Evolutionary conservation across 2,888 invertebrate species (phyloP), one percentile per base, ranked within the genome.

Genomic region (Diarsia dahlii): DNA sequence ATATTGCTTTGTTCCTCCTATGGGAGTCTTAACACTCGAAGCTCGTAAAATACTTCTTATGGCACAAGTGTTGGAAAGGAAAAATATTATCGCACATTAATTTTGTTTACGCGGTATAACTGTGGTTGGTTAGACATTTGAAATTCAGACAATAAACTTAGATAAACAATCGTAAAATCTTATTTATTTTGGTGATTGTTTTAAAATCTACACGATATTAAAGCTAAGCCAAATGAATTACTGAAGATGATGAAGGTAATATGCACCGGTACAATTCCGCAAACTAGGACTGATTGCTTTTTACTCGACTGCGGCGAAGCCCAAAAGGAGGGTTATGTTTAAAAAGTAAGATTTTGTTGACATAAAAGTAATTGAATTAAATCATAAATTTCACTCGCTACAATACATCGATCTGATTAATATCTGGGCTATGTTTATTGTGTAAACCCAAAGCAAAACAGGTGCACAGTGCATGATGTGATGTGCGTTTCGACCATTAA

Each of bases 1-100:
- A 95, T 94, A 94, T 91, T 92, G 93, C 92, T 95, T 95, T 95
- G 95, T 95, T 95, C 93, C 91, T 85, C 91, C 90, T 91, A 92
- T 87, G 91, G 71, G 15, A 69, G 91, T 86, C 84, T 83, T 83
- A 87, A 82, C 88, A 90, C 90, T 91, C 87, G 87, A 87, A 88
- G 90, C 89, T 91, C 92, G 91, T 92, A 92, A 93, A 93, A 87
- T 81, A 83, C 76, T 6, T 86, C 69, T 64, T 79, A 78, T 73
- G 82, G 84, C 78, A 58, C 83, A 89, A 87, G 80, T 71, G n/a
- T 39, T 72, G 74, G 23, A 72, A 84, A 80, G 58, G 63, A 1
- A 64, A 64, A 34, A 71, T 56, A 39, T 20, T n/a, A 69, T 63
- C 15, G 48, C 34, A 5, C 15, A 46, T 48, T 48, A 48, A 10